Evolutionary conservation across 2,888 invertebrate species (phyloP), one percentile per base, ranked within the genome.

Genomic region (Athalia rosae): DNA sequence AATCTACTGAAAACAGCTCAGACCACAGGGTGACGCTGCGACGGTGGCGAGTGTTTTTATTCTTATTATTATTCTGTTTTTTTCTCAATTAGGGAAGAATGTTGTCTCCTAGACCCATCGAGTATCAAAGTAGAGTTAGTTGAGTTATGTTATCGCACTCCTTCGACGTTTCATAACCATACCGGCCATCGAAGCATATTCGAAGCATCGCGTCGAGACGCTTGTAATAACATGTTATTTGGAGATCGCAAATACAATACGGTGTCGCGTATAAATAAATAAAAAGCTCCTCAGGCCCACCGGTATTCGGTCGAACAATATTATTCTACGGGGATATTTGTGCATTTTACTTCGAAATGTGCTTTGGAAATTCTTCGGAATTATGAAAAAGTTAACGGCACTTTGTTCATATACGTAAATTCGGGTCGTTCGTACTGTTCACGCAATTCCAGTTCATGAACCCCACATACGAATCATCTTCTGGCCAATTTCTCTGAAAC

Each of bases 251-350:
- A 71, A 77, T 63, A 77, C 71, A 77, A 77, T 77, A 71, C 62
- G 77, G 28, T 77, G 77, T 77, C 77, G 53, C 77, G 67, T 28
- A 71, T 43, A 71, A 77, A 71, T 77, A 77, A 77, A 73, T 77
- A 63, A 56, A 73, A 61, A 53, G 50, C 67, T 78, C 78, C 74
- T 69, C 63, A 2, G 66, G 28, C 48, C 58, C 78, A 79, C 77
- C 76, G 82, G 81, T 80, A 84, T 85, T 82, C 74, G 78, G 79
- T 84, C 77, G 76, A 78, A 83, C 83, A 84, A 84, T 84, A 84
- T 84, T 84, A 85, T 84, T 84, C 79, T 80, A 85, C 71, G 81
- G 74, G 77, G 79, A 48, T 64, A 61, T 84, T 80, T 80, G 83
- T 71, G 81, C 74, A 77, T 79, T 47, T 66, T 63, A 69, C 81